Percentiles rank a stretch among this genome's conserved stretches.
These are phyloP conservation scores for Sphinx pinastri DNA, from an alignment of 2,888 invertebrate species.

Conservation along the genomic window DNA sequence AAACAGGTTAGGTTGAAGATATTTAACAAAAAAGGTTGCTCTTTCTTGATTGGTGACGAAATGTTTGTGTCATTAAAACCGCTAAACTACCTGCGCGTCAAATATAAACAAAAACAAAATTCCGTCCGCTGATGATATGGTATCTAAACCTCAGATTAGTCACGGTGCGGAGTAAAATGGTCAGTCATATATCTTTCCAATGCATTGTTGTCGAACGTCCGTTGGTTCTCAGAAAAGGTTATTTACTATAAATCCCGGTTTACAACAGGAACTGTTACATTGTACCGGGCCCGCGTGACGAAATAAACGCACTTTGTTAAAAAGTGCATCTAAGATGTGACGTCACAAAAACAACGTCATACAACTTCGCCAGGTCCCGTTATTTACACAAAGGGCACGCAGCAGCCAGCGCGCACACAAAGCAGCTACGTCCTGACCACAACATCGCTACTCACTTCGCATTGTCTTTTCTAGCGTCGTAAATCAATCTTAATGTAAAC, in stretches of 20 bases:
- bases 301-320: conserved; percentile 78
- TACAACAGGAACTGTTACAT: conserved; percentile 78
- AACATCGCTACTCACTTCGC: conserved; percentile 68
- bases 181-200: conserved; percentile 67
- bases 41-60: background rate
- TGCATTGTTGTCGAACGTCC: conserved; percentile 68
- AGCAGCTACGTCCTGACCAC: conserved; percentile 66
- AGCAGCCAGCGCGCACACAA: conserved; percentile 56
- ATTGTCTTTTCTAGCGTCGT: conserved; percentile 57
- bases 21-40: background rate
- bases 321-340: conserved; percentile 62
- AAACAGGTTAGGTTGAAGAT: background rate
- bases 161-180: conserved; percentile 66
- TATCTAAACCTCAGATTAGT: conserved; percentile 78
- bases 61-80: conserved; percentile 45
- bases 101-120: conserved; percentile 53
- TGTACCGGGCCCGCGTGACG: conserved; percentile 65
- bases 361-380: conserved; percentile 60
- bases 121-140: conserved; percentile 57
- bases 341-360: conserved; percentile 71
- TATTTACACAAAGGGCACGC: conserved; percentile 65
- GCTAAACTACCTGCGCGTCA: conserved; percentile 57
- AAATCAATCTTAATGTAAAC: conserved; percentile 57
- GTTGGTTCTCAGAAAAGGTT: conserved; percentile 69
- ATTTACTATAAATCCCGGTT: conserved; percentile 74